These are phyloP conservation scores for Mungos mungo DNA, from an alignment of 2,113 vertebrate species.

Conservation along the genomic window DNA sequence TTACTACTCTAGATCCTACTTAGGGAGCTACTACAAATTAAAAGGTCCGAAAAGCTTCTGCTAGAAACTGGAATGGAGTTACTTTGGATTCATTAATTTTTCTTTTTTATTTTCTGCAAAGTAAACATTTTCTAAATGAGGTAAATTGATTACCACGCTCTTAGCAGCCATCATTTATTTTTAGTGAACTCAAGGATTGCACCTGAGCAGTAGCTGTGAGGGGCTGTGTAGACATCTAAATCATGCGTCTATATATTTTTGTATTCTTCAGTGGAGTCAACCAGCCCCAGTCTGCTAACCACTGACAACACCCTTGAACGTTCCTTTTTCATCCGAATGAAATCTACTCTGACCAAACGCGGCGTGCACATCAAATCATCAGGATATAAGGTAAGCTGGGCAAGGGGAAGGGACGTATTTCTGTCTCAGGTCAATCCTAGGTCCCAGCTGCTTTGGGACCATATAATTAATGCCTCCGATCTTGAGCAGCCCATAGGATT, in stretches of 20 bases:
- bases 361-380: conserved; percentile 99
- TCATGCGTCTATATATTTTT: conserved; percentile 82
- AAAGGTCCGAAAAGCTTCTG: conserved; percentile 70
- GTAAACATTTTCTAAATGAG: conserved; percentile 85
- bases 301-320: conserved; percentile 95
- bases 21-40: conserved; percentile 64
- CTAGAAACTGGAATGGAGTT: conserved; percentile 72
- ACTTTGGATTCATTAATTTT: conserved; percentile 79
- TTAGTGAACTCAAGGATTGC: conserved; percentile 84
- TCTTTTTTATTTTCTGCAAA: conserved; percentile 81
- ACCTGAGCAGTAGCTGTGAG: conserved; percentile 81
- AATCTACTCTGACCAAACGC: conserved; percentile 98
- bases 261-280: conserved; percentile 92
- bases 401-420: conserved; percentile 54
- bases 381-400: conserved; percentile 95
- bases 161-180: conserved; percentile 86
- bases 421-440: background rate
- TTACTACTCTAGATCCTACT: background rate
- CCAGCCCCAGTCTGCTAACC: conserved; percentile 94
- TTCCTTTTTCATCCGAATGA: conserved; percentile 99
- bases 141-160: conserved; percentile 85
- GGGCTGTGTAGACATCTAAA: conserved; percentile 78
- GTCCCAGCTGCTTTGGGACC: background rate
- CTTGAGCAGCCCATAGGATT: background rate
- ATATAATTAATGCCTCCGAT: background rate